Evolutionary conservation across 2,888 invertebrate species (phyloP).

Genomic region (Mallateleia sp.): DNA sequence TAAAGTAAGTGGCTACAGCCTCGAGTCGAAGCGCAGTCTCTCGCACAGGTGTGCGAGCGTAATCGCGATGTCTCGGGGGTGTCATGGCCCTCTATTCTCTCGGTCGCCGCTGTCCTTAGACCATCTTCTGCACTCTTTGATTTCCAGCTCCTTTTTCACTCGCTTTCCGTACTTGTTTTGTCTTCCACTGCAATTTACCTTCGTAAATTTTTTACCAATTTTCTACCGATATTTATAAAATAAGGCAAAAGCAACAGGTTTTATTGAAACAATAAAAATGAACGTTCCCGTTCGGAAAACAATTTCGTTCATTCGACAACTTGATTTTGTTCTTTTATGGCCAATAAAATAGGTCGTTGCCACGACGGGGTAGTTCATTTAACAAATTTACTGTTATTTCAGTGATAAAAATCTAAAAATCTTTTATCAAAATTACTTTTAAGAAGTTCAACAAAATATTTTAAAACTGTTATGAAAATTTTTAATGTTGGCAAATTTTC

Average conservation of each 20-base stretch:
- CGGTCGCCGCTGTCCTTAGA: slow-evolving; percentile 25
- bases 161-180: slow-evolving; percentile 25
- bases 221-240: slow-evolving; percentile 55
- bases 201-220: slow-evolving; percentile 39
- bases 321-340: slow-evolving; percentile 56
- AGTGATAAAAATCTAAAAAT: too few relatives aligned
- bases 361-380: slow-evolving; percentile 12
- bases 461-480: too few relatives aligned
- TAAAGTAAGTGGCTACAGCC: slow-evolving; percentile 87
- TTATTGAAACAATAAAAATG: slow-evolving; percentile 60
- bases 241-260: slow-evolving; percentile 58
- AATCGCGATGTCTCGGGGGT: slow-evolving; percentile 89
- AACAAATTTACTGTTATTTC: slow-evolving; percentile 55
- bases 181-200: slow-evolving; percentile 57
- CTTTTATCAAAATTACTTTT: too few relatives aligned
- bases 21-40: slow-evolving; percentile 80
- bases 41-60: slow-evolving; percentile 88
- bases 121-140: slow-evolving; percentile 54
- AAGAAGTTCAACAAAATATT: too few relatives aligned
- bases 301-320: slow-evolving; percentile 41
- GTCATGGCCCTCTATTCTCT: slow-evolving; percentile 85
- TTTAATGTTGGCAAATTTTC: too few relatives aligned
- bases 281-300: slow-evolving; percentile 35
- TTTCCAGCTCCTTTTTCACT: slow-evolving; percentile 46
- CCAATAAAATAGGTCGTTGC: slow-evolving; percentile 41